Conservation (phyloP, 2,797 vertebrate species). For the Esox lucius region DNA sequence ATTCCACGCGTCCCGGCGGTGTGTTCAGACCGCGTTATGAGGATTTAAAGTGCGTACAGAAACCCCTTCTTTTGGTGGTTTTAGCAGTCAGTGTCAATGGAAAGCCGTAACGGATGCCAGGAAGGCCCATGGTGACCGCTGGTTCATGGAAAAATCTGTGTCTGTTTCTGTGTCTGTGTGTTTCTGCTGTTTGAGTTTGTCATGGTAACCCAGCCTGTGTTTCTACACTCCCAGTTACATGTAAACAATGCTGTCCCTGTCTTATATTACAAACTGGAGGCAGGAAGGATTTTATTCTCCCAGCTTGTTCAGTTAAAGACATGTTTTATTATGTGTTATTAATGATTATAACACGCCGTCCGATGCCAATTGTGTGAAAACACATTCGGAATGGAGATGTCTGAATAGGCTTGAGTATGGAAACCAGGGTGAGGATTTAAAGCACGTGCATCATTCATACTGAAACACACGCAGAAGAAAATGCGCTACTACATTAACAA, state of each 20-base stretch:
- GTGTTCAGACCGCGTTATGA: neutral
- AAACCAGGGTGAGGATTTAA: no score
- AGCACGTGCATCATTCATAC: no score
- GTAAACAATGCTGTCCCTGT: slow-evolving; percentile 30
- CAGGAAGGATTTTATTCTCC: slow-evolving; percentile 13
- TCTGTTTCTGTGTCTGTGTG: slow-evolving; percentile 3
- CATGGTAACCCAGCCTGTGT: slow-evolving; percentile 36
- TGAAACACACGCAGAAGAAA: no score
- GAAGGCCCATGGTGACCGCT: neutral
- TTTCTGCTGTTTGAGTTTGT: slow-evolving; percentile 8
- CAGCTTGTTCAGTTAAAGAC: slow-evolving; percentile 2
- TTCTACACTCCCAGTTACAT: slow-evolving; percentile 46
- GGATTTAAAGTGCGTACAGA: neutral
- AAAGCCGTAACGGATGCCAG: neutral
- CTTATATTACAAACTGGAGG: slow-evolving; percentile 57
- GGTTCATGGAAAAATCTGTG: slow-evolving; percentile 7
- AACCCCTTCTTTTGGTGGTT: neutral
- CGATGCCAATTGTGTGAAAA: neutral
- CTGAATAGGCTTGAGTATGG: neutral
- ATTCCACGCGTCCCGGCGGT: neutral
- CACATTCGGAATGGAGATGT: neutral
- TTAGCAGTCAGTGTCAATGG: neutral
- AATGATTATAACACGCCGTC: no score
- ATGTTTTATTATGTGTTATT: neutral
- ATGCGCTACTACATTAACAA: no score